These are phyloP conservation scores for Drosophila parvula DNA, from an alignment of 1,140 invertebrate species.

Conservation along the genomic window DNA sequence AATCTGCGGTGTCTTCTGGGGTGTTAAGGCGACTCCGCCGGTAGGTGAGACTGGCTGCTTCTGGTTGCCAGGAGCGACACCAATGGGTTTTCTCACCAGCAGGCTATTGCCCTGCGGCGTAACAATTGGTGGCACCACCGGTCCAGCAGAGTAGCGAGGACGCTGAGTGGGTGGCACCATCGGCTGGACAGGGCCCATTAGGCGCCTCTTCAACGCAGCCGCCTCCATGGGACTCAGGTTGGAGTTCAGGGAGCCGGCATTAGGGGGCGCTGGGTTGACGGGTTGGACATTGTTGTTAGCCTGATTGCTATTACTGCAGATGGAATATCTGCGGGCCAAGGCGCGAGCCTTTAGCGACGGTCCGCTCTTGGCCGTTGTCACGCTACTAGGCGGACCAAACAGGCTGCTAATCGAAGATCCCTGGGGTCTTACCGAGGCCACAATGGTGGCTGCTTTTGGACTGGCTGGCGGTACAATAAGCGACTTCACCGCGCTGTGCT, in stretches of 20 bases:
- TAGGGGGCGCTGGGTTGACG: background rate
- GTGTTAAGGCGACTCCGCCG: background rate
- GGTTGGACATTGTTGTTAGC: background rate
- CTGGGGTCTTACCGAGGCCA: conserved; percentile 20
- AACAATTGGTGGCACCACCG: background rate
- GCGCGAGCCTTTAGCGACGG: conserved; percentile 27
- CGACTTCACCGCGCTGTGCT: background rate
- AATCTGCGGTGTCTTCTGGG: conserved; percentile 56
- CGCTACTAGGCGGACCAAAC: conserved; percentile 8
- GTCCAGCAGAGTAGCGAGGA: conserved; percentile 40
- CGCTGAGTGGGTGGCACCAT: conserved; percentile 38
- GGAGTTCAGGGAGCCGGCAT: background rate
- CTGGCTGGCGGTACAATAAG: background rate
- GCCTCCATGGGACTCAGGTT: conserved; percentile 3
- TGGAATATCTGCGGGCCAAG: conserved; percentile 55
- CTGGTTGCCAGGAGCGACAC: background rate
- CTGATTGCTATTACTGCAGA: conserved; percentile 46
- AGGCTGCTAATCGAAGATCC: conserved; percentile 25
- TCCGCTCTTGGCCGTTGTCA: background rate
- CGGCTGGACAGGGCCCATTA: conserved; percentile 4
- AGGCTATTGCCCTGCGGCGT: conserved; percentile 29
- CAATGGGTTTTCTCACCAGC: conserved; percentile 27
- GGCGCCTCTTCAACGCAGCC: conserved; percentile 48
- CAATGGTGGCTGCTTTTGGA: conserved; percentile 7
- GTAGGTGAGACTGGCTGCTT: conserved; percentile 34